These are phyloP conservation scores for Cryptomyrus ogoouensis DNA, from an alignment of 2,113 vertebrate genomes.

Conservation along the genomic window DNA sequence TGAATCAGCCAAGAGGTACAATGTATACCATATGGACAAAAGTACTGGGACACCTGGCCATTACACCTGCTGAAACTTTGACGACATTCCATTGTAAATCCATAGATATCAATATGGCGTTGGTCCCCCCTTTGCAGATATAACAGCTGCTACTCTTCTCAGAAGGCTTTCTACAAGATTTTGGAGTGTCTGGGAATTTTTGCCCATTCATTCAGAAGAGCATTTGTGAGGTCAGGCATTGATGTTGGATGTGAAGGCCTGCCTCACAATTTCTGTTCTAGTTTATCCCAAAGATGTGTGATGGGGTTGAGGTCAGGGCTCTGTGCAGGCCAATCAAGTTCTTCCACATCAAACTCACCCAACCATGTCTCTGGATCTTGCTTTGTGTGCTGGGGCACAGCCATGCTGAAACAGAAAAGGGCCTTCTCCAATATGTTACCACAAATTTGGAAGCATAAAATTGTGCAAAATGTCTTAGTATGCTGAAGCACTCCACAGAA, in stretches of 20 bases:
- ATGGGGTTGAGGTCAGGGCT: background rate
- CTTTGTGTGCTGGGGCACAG: background rate
- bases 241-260: background rate
- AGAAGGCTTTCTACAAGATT: background rate
- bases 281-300: background rate
- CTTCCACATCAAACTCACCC: background rate
- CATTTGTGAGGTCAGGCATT: no score
- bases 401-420: background rate
- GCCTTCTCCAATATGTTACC: no score
- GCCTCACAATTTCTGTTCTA: no score
- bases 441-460: no score
- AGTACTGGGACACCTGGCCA: background rate
- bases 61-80: background rate
- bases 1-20: background rate
- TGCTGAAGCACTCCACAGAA: no score
- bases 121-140: background rate
- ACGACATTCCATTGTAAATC: background rate
- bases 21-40: background rate
- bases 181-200: background rate
- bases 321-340: background rate
- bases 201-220: no score
- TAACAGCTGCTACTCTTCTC: background rate
- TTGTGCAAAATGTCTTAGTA: no score
- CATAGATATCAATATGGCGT: background rate
- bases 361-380: background rate